Evolutionary conservation across 1,140 invertebrate genomes (phyloP), one percentile per base, ranked within the genome.

Genomic region (Drosophila virilis): DNA sequence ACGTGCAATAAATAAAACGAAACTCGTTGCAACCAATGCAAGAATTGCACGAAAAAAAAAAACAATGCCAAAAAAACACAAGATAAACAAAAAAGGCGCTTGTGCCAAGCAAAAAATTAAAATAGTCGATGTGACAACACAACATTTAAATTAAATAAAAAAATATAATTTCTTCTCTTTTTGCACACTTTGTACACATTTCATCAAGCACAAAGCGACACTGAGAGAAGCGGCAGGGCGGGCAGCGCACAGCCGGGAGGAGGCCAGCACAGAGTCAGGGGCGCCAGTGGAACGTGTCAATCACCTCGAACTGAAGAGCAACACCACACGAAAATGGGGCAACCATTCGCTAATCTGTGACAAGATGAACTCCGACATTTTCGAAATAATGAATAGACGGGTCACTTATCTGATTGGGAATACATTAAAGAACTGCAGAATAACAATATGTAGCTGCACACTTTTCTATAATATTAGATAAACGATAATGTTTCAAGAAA

Each of bases 61-160:
- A 77, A 80, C 74, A 81, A 82, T 85, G 83, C 74, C 67, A 78
- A 86, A 78, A 75, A 82, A 76, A 84, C 66, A 84, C 78, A 77
- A 85, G 66, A 85, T 74, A 80, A 80, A 84, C 74, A 84, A 85
- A 85, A 85, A 85, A 85, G 82, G 82, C 82, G 82, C 82, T 85
- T 88, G 71, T 51, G 67, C 51, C 67, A 55, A 68, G 55, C 59
- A 77, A 77, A 74, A 59, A 77, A 64, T 4, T 4, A 28, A 28
- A 28, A 28, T 28, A 28, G 10, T 60, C 37, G 57, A 74, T 74
- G 57, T 74, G 71, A 74, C 71, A 69, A 74, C 71, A 74, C 55
- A 59, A 67, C 70, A 68, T 70, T 70, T 62, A 45, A 70, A 54
- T 40, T 45, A 59, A 73, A 54, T 38, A 32, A 37, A 62, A 33